Evolutionary conservation across 2,888 invertebrate genomes (phyloP), one percentile per base, ranked within the genome.

Genomic region (Adelphocoris suturalis): DNA sequence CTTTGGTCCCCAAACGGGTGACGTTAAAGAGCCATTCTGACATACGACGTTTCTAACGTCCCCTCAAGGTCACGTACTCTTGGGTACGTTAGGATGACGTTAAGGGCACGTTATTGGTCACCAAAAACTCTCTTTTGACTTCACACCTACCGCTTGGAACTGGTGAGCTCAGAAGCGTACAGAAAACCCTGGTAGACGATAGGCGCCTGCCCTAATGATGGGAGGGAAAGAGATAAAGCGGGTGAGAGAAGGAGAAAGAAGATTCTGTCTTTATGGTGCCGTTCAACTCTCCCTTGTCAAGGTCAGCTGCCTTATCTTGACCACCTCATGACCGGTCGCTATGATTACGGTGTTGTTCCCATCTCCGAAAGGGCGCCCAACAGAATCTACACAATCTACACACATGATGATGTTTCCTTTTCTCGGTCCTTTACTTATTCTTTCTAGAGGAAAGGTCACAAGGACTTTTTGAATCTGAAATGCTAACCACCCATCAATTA

Each of bases 221-320:
- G 27, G 85, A 85, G 19, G 57, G 85, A 57, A 48, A 27, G 27
- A 82, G 52, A 82, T 52, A 19, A 82, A 82, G 61, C 85, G 27
- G 61, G 28, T 7, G 19, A n/a, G 57, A 55, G 85, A 27, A 61
- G 14, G 85, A 82, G 37, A 57, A 57, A 86, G 86, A 75, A 75
- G 75, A 75, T 75, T 47, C 55, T 86, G 86, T 68, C 76, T 86
- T 76, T 86, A 86, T 75, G 86, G 76, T 86, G 86, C 75, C 68
- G 86, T 86, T 86, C 86, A 86, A 86, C 86, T 86, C 75, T 75
- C 76, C 86, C 86, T 86, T 75, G 86, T 86, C 86, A 86, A 86
- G 86, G 86, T 86, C 86, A 27, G 48, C 86, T n/a, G 75, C 76
- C 86, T 86, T 86, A 86, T 86, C 86, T 86, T 86, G 86, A 86